A percentile compares a stretch with the other conserved stretches of the same genome.
Conservation (phyloP, 2,113 vertebrate species). For the Calonectris borealis region DNA sequence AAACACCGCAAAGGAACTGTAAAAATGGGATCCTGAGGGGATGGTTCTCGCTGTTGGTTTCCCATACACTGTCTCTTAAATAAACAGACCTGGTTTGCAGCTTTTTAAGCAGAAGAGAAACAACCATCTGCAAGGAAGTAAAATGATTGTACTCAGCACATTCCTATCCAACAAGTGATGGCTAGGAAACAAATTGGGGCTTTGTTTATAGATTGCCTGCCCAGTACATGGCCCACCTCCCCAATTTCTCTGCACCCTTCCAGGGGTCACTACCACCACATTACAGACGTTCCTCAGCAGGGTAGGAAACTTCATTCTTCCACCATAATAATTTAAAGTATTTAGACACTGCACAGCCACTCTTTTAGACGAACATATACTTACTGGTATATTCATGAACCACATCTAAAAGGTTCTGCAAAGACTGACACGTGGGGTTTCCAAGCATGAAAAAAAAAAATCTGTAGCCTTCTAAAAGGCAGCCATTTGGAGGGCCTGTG, state of each 20-base stretch:
- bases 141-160: not conserved
- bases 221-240: fast-evolving
- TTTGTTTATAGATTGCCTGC: not conserved
- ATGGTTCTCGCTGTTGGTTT: not conserved
- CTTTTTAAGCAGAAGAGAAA: not conserved
- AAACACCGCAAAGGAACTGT: not conserved
- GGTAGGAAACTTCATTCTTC: constrained; percentile 86
- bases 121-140: not conserved
- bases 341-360: constrained; percentile 87
- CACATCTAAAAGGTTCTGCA: constrained; percentile 69
- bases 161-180: not conserved
- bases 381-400: constrained; percentile 78
- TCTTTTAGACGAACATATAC: constrained; percentile 81
- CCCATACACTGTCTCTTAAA: not conserved
- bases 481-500: constrained; percentile 56
- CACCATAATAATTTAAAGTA: constrained; percentile 93
- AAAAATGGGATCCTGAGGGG: not conserved
- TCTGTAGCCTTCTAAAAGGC: constrained; percentile 49
- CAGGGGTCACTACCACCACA: constrained; percentile 85
- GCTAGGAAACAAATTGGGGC: not conserved
- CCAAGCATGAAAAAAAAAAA: constrained; percentile 12
- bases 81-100: not conserved
- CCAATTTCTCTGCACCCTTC: constrained; percentile 55
- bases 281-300: constrained; percentile 79
- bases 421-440: constrained; percentile 49